A percentile compares a stretch with the other conserved stretches of the same genome.
Conservation (phyloP, 1,140 invertebrate species). For the Bombus breviceps region DNA sequence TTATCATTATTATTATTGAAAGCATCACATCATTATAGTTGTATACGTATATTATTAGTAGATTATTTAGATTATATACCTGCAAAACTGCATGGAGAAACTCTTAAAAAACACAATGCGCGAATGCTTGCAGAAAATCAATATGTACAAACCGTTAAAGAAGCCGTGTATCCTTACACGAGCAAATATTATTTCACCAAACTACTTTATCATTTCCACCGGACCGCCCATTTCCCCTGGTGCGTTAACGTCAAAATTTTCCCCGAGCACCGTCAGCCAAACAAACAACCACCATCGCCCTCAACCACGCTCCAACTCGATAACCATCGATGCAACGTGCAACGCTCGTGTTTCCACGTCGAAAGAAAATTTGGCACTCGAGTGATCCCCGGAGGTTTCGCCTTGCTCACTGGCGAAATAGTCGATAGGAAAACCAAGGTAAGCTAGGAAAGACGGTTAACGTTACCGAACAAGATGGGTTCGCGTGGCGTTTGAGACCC, state of each 20-base stretch:
- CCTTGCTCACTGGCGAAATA: background rate
- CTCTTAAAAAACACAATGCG: no score
- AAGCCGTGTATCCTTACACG: background rate
- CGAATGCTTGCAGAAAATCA: no score
- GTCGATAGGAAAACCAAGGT: background rate
- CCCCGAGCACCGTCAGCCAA: background rate
- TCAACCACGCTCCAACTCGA: background rate
- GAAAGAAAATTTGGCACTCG: constrained; percentile 61
- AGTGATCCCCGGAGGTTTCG: constrained; percentile 40
- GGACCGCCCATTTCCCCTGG: no score
- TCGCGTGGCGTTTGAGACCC: constrained; percentile 46
- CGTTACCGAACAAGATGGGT: constrained; percentile 36
- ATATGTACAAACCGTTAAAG: background rate
- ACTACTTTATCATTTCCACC: constrained; percentile 19
- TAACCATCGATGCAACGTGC: constrained; percentile 24
- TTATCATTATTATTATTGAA: no score
- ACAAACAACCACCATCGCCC: constrained; percentile 3
- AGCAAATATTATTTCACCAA: background rate
- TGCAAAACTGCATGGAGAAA: no score
- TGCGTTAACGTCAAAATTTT: constrained; percentile 11
- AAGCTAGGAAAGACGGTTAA: constrained; percentile 6
- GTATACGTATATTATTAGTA: no score
- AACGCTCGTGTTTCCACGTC: constrained; percentile 44
- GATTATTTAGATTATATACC: no score
- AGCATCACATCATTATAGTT: no score